Evolutionary conservation across 2,113 vertebrate species (phyloP).

Genomic region (Esox niger): DNA sequence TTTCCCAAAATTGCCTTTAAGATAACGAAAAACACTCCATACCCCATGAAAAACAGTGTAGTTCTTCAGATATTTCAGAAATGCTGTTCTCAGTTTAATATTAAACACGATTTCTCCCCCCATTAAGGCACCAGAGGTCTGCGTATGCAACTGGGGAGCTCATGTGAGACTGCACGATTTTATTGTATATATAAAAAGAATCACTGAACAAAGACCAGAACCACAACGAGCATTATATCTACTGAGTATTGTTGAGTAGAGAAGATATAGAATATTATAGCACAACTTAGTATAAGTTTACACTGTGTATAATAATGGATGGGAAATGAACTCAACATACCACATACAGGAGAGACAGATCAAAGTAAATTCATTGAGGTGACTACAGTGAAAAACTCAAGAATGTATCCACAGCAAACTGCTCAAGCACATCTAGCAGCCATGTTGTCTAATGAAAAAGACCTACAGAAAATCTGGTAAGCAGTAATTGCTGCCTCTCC

Average conservation of each 20-base stretch:
- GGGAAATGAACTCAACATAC: background rate
- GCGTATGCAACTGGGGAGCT: no score
- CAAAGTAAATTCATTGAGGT: background rate
- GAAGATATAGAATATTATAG: slow-evolving; percentile 26
- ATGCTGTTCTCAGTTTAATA: no score
- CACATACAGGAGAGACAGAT: background rate
- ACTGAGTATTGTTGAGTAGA: slow-evolving; percentile 20
- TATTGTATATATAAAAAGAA: slow-evolving; percentile 95
- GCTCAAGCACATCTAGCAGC: background rate
- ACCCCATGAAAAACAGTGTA: no score
- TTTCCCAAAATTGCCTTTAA: no score
- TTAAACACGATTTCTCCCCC: no score
- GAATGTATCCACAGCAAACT: slow-evolving; percentile 50
- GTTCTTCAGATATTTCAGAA: no score
- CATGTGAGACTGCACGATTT: no score
- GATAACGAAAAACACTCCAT: no score
- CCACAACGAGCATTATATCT: slow-evolving; percentile 47
- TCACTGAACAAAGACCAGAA: slow-evolving; percentile 81
- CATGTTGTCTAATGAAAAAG: background rate
- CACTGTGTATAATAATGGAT: background rate
- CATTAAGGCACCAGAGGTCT: no score
- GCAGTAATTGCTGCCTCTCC: slow-evolving; percentile 16
- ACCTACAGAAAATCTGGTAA: slow-evolving; percentile 7
- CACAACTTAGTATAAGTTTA: slow-evolving; percentile 14
- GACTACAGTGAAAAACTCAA: slow-evolving; percentile 16